A percentile compares a stretch with the other conserved stretches of the same genome.
Conservation (phyloP, 2,113 vertebrate genomes). For the Oxyura jamaicensis region DNA sequence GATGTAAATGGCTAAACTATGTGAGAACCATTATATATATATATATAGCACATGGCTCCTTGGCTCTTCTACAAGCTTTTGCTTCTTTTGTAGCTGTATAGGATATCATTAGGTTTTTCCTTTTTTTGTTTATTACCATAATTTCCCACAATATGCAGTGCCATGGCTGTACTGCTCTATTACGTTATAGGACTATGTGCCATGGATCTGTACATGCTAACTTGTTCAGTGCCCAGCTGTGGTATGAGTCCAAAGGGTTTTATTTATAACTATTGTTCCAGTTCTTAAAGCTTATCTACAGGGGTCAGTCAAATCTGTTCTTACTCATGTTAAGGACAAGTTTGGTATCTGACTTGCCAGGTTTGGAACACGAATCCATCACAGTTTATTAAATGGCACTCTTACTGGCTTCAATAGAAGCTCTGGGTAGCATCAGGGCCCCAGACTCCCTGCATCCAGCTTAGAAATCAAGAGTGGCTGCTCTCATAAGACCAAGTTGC, state of each 20-base stretch:
- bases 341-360: background rate
- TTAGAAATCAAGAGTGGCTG: background rate
- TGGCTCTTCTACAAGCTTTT: background rate
- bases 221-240: background rate
- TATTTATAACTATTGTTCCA: background rate
- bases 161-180: background rate
- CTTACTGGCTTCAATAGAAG: background rate
- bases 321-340: background rate
- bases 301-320: background rate
- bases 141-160: background rate
- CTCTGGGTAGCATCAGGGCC: background rate
- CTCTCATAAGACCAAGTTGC: background rate
- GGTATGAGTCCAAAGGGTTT: background rate
- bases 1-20: background rate
- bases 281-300: background rate
- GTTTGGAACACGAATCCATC: background rate
- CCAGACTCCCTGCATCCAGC: background rate
- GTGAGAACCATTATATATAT: background rate
- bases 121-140: background rate
- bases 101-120: background rate
- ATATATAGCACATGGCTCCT: rapidly evolving
- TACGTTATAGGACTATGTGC: rapidly evolving
- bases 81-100: background rate
- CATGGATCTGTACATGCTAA: background rate
- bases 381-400: background rate